Evolutionary conservation across 2,797 vertebrate species (phyloP).

Genomic region (Thaleichthys pacificus): DNA sequence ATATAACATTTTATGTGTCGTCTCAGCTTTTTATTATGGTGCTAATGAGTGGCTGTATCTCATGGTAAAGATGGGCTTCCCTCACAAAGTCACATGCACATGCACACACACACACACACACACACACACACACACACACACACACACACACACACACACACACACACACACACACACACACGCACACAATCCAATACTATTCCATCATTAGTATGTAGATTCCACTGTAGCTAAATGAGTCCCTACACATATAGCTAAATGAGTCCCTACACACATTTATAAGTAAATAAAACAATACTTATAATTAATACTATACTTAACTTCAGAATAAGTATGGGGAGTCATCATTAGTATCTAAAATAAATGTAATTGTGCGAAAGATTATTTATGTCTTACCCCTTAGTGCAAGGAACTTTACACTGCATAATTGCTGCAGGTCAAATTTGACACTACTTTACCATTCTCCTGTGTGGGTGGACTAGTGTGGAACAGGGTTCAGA

Average conservation of each 20-base stretch:
- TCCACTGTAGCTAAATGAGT: constrained; percentile 57
- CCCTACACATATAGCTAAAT: not conserved
- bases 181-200: constrained; percentile 78
- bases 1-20: constrained; percentile 99
- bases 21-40: constrained; percentile 99
- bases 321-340: too few species aligned
- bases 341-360: too few species aligned
- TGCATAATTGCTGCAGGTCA: not conserved
- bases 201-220: constrained; percentile 97
- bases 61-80: constrained; percentile 66
- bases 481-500: constrained; percentile 4
- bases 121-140: constrained; percentile 24
- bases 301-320: too few species aligned
- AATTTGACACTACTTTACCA: constrained; percentile 62
- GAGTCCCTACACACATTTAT: not conserved
- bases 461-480: constrained; percentile 69
- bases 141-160: constrained; percentile 57
- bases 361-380: not conserved
- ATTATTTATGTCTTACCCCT: too few species aligned
- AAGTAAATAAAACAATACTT: not conserved
- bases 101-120: not conserved
- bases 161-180: constrained; percentile 11
- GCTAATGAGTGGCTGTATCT: constrained; percentile 97
- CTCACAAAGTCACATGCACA: constrained; percentile 23
- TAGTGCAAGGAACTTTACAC: not conserved